Base-by-base conservation (phyloP, 2,113 vertebrate species). In the Orientallactaga bullata region DNA sequence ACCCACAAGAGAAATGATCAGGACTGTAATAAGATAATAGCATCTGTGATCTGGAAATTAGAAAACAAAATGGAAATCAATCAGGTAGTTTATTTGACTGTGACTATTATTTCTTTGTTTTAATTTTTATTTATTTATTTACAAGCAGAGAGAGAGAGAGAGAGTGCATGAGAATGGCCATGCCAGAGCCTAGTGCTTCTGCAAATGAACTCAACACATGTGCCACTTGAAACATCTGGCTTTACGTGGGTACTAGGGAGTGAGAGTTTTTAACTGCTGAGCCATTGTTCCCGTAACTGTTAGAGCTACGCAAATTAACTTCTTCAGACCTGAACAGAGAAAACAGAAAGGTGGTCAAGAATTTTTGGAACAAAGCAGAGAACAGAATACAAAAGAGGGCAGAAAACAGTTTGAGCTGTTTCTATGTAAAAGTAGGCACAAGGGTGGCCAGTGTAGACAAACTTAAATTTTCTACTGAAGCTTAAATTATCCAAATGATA, bases 11-110 rank as follows among this genome's bases (percentile, higher is more conserved):
- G 65, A 68, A 74, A 89, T 82, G 86, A 95, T 89, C 61, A 20
- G 91, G 20, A 84, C 3, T 92, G 17, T 90, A 93, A 55, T 95
- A 87, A 87, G 69, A 88, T 79, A 92, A 83, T 72, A 37, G 58
- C 79, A 81, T 72, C 37, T 80, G 60, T 92, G 73, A 77, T 72
- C 47, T 93, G 61, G 42, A 21, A 87, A 61, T 94, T 92, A 81
- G 83, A 80, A 80, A 89, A n/a, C 42, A 85, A 87, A 79, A 91
- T 63, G 42, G 37, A 81, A 94, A 82, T 86, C 30, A 55, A 15
- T 8, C 42, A 47, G 42, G 63, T 72, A 85, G 26, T 90, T 51
- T 77, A 69, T 17, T 42, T 76, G 39, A 61, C 77, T 80, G 17
- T 63, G 85, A 47, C n/a, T n/a, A n/a, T n/a, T n/a, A n/a, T n/a